Conservation (phyloP, 2,797 vertebrate species). For the Pogonophryne albipinna region DNA sequence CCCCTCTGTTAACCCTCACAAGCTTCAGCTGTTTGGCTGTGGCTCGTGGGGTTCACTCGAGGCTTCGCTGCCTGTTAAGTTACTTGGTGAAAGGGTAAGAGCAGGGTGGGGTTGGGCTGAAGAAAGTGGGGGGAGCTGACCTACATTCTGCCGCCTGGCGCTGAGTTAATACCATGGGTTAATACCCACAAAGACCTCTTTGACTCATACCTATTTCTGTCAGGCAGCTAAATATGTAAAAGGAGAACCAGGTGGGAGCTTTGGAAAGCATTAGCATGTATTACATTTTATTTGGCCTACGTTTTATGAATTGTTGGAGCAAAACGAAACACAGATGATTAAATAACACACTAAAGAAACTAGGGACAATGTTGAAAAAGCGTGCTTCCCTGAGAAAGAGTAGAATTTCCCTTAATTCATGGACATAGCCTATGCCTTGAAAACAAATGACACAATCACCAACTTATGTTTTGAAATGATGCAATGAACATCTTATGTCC, state of each 20-base stretch:
- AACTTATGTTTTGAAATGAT: too few relatives aligned
- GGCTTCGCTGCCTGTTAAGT: conserved; percentile 60
- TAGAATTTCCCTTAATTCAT: background rate
- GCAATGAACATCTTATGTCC: too few relatives aligned
- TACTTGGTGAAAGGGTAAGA: conserved; percentile 52
- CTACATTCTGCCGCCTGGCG: conserved; percentile 75
- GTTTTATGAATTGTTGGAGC: background rate
- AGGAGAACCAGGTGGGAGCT: conserved; percentile 2
- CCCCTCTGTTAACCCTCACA: conserved; percentile 21
- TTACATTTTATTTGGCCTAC: background rate
- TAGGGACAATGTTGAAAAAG: background rate
- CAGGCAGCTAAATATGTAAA: conserved; percentile 13
- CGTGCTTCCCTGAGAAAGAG: too few relatives aligned
- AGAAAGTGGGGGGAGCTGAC: conserved; percentile 77
- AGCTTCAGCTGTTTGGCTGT: conserved; percentile 57
- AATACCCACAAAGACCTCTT: conserved; percentile 44
- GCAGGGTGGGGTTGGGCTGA: conserved; percentile 42
- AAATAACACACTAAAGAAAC: background rate
- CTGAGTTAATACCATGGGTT: too few relatives aligned
- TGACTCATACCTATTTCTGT: conserved; percentile 56
- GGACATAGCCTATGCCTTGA: background rate
- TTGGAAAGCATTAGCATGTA: background rate
- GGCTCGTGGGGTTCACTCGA: conserved; percentile 71
- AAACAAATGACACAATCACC: background rate
- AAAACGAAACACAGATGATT: background rate